Evolutionary conservation across 2,797 vertebrate genomes (phyloP).

Genomic region (Lepus townsendii): DNA sequence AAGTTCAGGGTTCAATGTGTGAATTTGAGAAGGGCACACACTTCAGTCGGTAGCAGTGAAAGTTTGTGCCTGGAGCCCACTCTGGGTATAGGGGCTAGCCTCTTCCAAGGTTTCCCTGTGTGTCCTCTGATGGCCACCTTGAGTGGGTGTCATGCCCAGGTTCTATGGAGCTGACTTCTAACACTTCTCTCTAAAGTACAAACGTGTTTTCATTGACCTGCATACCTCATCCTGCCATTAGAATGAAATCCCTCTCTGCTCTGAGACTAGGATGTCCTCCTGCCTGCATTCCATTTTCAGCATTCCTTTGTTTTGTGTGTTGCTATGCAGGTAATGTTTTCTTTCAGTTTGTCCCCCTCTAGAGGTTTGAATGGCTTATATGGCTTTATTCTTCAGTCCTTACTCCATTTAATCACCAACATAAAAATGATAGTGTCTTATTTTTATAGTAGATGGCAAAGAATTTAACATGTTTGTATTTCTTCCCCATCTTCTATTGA

Average conservation of each 20-base stretch:
- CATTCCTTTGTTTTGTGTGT: slow-evolving; percentile 15
- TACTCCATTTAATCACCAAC: not conserved
- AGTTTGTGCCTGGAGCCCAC: not conserved
- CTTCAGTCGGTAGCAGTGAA: not conserved
- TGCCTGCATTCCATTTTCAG: not conserved
- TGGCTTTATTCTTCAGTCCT: not conserved
- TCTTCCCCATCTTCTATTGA: not conserved
- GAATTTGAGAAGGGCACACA: too few relatives aligned
- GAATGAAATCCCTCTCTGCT: not conserved
- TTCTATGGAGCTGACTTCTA: not conserved
- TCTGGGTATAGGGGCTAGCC: not conserved
- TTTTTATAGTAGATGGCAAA: not conserved
- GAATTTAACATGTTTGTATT: not conserved
- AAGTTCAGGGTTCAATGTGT: too few relatives aligned
- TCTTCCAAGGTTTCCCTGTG: not conserved
- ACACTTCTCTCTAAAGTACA: not conserved
- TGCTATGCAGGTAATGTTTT: not conserved
- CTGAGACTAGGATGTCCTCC: not conserved
- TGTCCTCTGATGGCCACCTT: not conserved
- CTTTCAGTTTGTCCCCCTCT: not conserved
- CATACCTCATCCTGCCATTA: not conserved
- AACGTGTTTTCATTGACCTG: not conserved
- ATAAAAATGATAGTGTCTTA: not conserved
- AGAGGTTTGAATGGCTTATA: not conserved
- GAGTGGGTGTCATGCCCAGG: not conserved